Evolutionary conservation across 2,888 invertebrate genomes (phyloP), one percentile per base, ranked within the genome.

Genomic region (Amphimallon solstitiale): DNA sequence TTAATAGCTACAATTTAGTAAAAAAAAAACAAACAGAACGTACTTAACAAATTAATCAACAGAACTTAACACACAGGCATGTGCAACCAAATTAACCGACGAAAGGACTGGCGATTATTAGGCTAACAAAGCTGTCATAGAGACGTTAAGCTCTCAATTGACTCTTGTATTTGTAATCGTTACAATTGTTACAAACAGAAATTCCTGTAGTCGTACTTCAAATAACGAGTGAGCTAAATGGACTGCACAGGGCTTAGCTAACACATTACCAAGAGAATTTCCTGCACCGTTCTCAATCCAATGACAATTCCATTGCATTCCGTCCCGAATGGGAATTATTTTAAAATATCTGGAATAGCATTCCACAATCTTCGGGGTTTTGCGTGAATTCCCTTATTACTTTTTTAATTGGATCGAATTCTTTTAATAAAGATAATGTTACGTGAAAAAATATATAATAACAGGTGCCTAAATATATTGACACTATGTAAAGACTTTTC

Each of bases 181-280:
- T 35, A 34, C 29, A 51, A 29, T 35, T 51, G 34, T 14, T 14
- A 15, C 14, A 5, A 35, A 10, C 15, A 34, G 15, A 51, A 35
- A 51, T 51, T 51, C 51, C 51, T 51, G 15, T 2, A 34, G 29
- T 34, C 51, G 35, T 51, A 34, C 51, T 51, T 51, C 15, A 51
- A 29, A 51, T 51, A 51, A 34, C 51, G 7, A 34, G 15, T 35
- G 7, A 12, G 14, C 51, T 51, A 51, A 51, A 51, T 51, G 51
- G 51, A 51, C 17, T 35, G 10, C 51, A 14, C 51, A 51, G 34
- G 34, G 35, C 51, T 29, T 12, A 34, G 51, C 35, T 14, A 51
- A 51, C 51, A 51, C 15, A 51, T 51, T 51, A 51, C 51, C 34
- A 40, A 19, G 40, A 23, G 38, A 54, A 54, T 54, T 38, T 40